Base-by-base conservation (phyloP, 1,140 invertebrate species). In the Drosophila athabasca region DNA sequence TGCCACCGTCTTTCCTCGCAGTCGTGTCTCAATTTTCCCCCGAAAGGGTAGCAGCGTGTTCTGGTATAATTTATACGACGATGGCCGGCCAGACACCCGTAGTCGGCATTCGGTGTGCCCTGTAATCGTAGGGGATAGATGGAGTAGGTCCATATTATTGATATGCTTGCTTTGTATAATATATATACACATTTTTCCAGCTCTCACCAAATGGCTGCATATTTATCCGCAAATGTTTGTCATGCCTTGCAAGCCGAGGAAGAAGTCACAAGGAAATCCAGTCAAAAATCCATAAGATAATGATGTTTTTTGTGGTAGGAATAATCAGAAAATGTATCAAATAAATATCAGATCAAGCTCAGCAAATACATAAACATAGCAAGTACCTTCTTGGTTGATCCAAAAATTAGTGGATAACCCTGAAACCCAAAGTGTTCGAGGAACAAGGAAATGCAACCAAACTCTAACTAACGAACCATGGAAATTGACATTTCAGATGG, bases 71-170 rank as follows among this genome's bases (percentile, higher is more conserved):
- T 92, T 99, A 57, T 95, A 96, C 90, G 94, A 95, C 29, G 97
- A 95, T 91, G 98, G 98, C 15, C 95, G 97, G 61, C 97, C 97
- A n/a, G 97, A 99, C 93, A 94, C 95, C 44, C 93, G 94, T 68
- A 99, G 98, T 1, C 93, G 97, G 62, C 98, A 99, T 93, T 97
- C 98, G 8, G 98, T 97, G 17, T 99, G 98, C 92, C 98, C 98
- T 13, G 98, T 99, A 35, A 93, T 99, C 17, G 94, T 96, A 2
- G 98, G 98, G 49, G 96, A 96, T 8, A 99, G 99, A 94, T 99
- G 98, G 98, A 96, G 89, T 90, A 76, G 29, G 80, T 62, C n/a
- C 1, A 31, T 4, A 35, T 49, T 26, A 31, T n/a, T 3, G 4
- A 1, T 3, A 13, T 6, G 4, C 19, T 15, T 22, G n/a, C 7